These are phyloP conservation scores for Bedellia somnulentella DNA, from an alignment of 2,888 invertebrate species.

Conservation along the genomic window DNA sequence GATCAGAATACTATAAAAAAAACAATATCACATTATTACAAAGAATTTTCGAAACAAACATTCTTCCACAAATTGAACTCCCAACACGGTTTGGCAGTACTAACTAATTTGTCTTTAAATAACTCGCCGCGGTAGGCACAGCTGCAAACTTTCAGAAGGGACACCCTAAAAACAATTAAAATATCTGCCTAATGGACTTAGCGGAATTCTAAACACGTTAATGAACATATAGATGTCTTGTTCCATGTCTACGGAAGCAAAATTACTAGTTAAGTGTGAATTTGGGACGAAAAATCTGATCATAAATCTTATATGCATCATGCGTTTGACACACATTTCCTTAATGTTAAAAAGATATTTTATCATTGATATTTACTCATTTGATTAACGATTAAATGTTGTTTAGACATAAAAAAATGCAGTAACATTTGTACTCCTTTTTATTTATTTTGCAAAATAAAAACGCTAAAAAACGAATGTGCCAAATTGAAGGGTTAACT, in stretches of 20 bases:
- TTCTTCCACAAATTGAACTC: conserved; percentile 2
- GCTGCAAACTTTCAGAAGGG: conserved; percentile 30
- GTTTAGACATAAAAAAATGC: too few relatives aligned
- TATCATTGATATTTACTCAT: too few relatives aligned
- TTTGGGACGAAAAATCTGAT: conserved; percentile 21
- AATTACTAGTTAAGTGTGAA: conserved; percentile 3
- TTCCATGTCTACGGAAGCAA: conserved; percentile 5
- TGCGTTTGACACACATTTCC: too few relatives aligned
- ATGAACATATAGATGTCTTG: conserved; percentile 17
- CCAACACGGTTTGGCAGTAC: conserved; percentile 34
- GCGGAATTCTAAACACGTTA: conserved; percentile 47
- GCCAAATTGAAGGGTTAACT: too few relatives aligned
- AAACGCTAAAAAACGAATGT: too few relatives aligned
- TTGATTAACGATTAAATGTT: too few relatives aligned
- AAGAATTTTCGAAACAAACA: not conserved
- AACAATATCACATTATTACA: not conserved
- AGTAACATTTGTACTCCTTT: too few relatives aligned
- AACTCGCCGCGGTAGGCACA: conserved; percentile 45
- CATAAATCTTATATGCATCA: too few relatives aligned
- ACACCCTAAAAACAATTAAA: conserved; percentile 46
- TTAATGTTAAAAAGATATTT: too few relatives aligned
- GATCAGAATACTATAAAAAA: conserved; percentile 4
- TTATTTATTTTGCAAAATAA: too few relatives aligned
- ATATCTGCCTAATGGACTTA: conserved; percentile 56
- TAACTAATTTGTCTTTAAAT: conserved; percentile 55